Evolutionary conservation across 2,888 invertebrate species (phyloP).

Genomic region (Camponotus fellah): DNA sequence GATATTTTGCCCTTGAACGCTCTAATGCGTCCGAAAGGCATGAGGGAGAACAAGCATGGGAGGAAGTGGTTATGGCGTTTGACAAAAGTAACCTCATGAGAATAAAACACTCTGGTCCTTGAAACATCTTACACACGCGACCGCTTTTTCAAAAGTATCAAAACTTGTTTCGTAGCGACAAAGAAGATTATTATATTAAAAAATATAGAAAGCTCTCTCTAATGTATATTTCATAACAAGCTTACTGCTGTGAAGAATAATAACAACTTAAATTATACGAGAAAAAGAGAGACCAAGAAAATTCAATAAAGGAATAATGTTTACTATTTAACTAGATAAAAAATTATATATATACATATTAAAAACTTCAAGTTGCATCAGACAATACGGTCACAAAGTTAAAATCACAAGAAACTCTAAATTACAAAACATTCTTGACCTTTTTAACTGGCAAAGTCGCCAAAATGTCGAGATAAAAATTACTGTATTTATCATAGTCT

Average conservation of each 20-base stretch:
- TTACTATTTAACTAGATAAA: background rate
- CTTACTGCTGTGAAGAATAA: background rate
- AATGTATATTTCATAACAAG: background rate
- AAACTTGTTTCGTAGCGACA: constrained; percentile 5
- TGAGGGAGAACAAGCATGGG: constrained; percentile 31
- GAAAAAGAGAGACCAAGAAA: background rate
- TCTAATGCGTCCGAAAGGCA: constrained; percentile 74
- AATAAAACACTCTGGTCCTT: constrained; percentile 46
- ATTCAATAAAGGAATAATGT: background rate
- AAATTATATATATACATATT: background rate
- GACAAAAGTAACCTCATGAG: constrained; percentile 67
- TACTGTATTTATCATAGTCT: constrained; percentile 23
- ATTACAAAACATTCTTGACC: background rate
- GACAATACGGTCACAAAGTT: background rate
- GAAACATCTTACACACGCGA: background rate
- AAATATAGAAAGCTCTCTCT: background rate
- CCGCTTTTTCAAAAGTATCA: background rate
- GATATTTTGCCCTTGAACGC: constrained; percentile 83
- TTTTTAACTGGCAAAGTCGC: background rate
- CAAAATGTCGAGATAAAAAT: background rate
- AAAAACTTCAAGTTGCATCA: background rate
- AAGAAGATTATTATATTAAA: constrained; percentile 3
- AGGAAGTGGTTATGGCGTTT: constrained; percentile 59
- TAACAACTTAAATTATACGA: constrained; percentile 4
- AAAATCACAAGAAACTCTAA: constrained; percentile 3